Conservation (phyloP, 2,113 vertebrate genomes). For the Tachysurus vachellii region DNA sequence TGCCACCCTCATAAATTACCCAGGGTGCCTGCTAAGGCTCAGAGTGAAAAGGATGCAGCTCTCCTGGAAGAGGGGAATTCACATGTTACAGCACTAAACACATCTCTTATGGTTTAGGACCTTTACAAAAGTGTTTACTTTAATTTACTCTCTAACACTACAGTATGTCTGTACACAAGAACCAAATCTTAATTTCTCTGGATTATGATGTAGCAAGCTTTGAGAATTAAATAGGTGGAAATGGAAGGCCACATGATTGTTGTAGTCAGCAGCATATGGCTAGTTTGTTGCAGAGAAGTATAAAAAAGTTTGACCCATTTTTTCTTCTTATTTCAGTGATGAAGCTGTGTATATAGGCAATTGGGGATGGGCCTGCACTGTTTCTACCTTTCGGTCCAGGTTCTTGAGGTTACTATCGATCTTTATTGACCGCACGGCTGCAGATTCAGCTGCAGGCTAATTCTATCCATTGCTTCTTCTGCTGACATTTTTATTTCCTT, state of each 20-base stretch:
- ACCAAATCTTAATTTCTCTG: conserved; percentile 25
- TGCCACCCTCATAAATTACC: conserved; percentile 54
- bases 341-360: not conserved
- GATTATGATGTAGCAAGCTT: conserved; percentile 26
- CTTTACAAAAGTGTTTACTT: conserved; percentile 18
- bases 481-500: conserved; percentile 63
- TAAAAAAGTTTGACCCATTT: not conserved
- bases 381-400: conserved; percentile 55
- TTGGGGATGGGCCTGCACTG: conserved; percentile 18
- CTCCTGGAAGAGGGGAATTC: not conserved
- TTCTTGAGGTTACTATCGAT: conserved; percentile 60
- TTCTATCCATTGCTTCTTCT: conserved; percentile 51
- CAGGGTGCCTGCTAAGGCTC: conserved; percentile 49
- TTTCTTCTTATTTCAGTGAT: conserved; percentile 14
- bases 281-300: not conserved
- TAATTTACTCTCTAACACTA: not conserved
- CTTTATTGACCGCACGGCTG: conserved; percentile 57
- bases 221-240: conserved; percentile 8
- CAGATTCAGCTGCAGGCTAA: conserved; percentile 60
- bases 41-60: conserved; percentile 20
- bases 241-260: not conserved
- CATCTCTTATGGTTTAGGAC: conserved; percentile 19
- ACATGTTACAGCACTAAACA: conserved; percentile 43
- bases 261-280: conserved; percentile 21
- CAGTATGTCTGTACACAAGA: conserved; percentile 8